Base-by-base conservation (phyloP, 64 coral and sea anemone genomes). In the Stylophora pistillata region DNA sequence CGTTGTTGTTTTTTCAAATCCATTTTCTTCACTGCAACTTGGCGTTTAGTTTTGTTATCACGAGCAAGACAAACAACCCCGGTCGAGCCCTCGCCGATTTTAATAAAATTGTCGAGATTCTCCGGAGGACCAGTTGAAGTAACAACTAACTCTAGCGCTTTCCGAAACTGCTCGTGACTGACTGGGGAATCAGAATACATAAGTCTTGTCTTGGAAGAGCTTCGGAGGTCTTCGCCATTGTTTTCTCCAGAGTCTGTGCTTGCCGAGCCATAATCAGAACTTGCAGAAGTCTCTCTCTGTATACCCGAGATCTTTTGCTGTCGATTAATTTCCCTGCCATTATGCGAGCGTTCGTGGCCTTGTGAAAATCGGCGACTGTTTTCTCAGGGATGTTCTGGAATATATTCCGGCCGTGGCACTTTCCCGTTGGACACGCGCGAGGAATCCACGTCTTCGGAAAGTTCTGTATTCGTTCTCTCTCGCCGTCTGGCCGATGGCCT, bases 11-110 rank as follows among this genome's bases (percentile, higher is more conserved):
- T 95, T 52, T 95, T 95, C 59, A 99, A 90, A 74, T 99, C 97
- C 97, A 99, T 99, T 89, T 99, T 99, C 82, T 99, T 99, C 21
- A 99, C 90, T 20, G 97, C 97, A 28, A 99, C 97, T 86, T 99
- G 97, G 58, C 91, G 59, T 73, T 93, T 84, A n/a, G 87, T 99
- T 76, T 91, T 95, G 61, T 89, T 99, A 64, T 99, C 93, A 55
- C 83, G 71, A 56, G 97, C 97, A 26, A 99, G 77, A 87, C 97
- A 99, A 30, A 99, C 97, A 20, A 99, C 78, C 2, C 97, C 97
- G 73, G 97, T 99, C 12, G 97, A 99, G 28, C 97, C 97, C 65
- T 99, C 97, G 10, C 97, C 97, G 16, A 99, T 99, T 99, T 99
- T 99, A 60, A 99, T 95, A 93, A 99, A 99, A 86, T 95, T 95